Evolutionary conservation across 1,140 invertebrate genomes (phyloP), one percentile per base, ranked within the genome.

Genomic region (Palaemon carinicauda): DNA sequence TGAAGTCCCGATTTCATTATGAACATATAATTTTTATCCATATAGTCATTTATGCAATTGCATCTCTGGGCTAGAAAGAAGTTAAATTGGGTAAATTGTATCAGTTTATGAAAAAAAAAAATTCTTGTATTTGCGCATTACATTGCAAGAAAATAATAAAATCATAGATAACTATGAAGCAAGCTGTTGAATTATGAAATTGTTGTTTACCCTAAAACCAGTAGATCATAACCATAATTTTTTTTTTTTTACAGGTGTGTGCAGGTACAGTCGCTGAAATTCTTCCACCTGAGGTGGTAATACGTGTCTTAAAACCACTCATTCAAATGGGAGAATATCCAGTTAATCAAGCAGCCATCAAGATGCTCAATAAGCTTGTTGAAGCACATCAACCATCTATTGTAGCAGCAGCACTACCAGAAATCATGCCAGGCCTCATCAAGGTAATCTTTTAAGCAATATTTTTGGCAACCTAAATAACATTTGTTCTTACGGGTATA

Each of bases 351-450:
- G 97, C 96, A 88, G 97, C 97, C 71, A 96, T 99, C 31, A 98
- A 98, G 93, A 96, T 98, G 93, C 93, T 98, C 78, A 96, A 95
- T 0, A 96, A 97, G 92, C 94, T 98, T 21, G 94, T 96, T 50
- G 94, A 96, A 82, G 93, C 95, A 9, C 90, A 91, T 54, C 87
- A 88, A 56, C 88, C 90, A 65, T 90, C 91, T 21, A 94, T 95
- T 41, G 94, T 97, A 90, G 94, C 95, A 74, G 93, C 95, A 90
- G 87, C 91, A 41, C 92, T 98, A 60, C 92, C 94, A 0, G 94
- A 95, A 87, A 93, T 98, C 75, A 97, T 98, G 94, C 96, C 96
- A n/a, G 95, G 96, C 50, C 93, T 98, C 24, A 94, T 97, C 17
- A 95, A 96, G 92, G 96, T 96, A 92, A 88, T 78, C 60, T 12